Evolutionary conservation across 2,113 vertebrate genomes (phyloP).

Genomic region (Genyomyrus donnyi): DNA sequence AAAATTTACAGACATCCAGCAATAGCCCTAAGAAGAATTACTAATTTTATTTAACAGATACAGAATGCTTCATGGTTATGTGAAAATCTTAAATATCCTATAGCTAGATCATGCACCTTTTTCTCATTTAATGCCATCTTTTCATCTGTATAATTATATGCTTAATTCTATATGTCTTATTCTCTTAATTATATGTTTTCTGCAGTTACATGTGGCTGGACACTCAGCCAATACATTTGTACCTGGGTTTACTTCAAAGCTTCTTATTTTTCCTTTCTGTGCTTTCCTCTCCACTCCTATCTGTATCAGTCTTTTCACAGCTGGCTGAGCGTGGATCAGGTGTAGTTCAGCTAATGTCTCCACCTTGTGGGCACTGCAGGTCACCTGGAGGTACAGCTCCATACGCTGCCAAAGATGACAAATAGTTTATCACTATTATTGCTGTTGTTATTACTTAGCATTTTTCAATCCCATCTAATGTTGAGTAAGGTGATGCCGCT

Average conservation of each 20-base stretch:
- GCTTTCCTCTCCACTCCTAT: neutral
- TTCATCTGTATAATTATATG: neutral
- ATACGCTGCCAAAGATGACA: neutral
- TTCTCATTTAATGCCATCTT: neutral
- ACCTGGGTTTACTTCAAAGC: neutral
- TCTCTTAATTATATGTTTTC: neutral
- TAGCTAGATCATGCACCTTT: neutral
- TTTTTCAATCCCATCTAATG: neutral
- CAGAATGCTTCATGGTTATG: neutral
- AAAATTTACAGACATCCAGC: neutral
- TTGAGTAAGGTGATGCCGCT: neutral
- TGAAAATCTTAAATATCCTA: neutral
- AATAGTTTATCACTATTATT: neutral
- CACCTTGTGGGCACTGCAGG: constrained; percentile 63
- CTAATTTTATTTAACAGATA: neutral
- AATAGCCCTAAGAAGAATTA: neutral
- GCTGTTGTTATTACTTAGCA: neutral
- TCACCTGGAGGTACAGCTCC: neutral
- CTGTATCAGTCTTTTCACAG: neutral
- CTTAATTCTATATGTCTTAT: neutral
- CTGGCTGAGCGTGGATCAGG: neutral
- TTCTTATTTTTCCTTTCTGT: neutral
- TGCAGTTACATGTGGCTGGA: neutral
- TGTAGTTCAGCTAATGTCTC: constrained; percentile 57
- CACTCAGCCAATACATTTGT: neutral